These are phyloP conservation scores for Siniperca obscura DNA, from an alignment of 2,797 vertebrate genomes.

Conservation along the genomic window DNA sequence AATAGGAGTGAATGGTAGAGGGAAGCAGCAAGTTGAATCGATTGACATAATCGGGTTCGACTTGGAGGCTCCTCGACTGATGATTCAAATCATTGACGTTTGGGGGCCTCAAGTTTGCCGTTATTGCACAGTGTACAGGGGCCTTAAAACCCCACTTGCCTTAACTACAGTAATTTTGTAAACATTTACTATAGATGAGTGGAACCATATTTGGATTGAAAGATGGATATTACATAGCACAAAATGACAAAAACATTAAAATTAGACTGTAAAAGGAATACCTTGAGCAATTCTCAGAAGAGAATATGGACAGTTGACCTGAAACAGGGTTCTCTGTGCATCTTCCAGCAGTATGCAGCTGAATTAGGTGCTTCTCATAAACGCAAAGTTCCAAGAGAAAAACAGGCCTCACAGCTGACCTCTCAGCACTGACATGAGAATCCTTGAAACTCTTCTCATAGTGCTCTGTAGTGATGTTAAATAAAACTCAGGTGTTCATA, in stretches of 20 bases:
- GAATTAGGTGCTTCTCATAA: too few species aligned
- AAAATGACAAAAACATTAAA: not conserved
- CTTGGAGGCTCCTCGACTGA: not conserved
- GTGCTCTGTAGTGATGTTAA: not conserved
- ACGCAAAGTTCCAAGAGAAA: not conserved
- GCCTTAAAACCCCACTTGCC: not conserved
- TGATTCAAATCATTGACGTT: not conserved
- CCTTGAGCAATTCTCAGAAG: not conserved
- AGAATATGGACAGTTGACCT: not conserved
- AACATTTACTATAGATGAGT: not conserved
- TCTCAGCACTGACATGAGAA: not conserved
- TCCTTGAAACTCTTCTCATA: not conserved
- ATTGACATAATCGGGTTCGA: not conserved
- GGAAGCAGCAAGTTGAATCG: not conserved
- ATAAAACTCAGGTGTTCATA: not conserved
- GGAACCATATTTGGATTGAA: not conserved
- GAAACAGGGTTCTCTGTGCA: not conserved
- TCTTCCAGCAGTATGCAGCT: not conserved
- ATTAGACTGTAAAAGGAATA: not conserved
- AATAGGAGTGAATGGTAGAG: not conserved
- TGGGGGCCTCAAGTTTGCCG: not conserved
- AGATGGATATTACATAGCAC: not conserved
- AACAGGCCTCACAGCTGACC: not conserved
- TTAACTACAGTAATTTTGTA: not conserved
- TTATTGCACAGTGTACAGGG: not conserved